Conservation (phyloP, 2,797 vertebrate species). For the Pagetopsis macropterus region DNA sequence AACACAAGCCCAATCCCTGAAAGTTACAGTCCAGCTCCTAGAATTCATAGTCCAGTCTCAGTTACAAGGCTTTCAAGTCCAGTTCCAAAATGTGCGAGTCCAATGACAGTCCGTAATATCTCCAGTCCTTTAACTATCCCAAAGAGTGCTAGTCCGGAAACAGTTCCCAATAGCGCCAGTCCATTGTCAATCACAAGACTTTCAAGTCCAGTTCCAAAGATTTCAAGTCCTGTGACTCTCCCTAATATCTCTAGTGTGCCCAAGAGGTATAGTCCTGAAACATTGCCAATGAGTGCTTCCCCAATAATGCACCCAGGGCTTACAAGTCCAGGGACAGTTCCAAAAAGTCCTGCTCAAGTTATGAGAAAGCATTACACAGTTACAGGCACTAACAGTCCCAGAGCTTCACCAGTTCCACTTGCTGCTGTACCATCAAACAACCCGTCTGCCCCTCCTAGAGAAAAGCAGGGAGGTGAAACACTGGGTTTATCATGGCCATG, state of each 20-base stretch:
- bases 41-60: conserved; percentile 38
- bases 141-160: conserved; percentile 44
- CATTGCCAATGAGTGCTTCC: conserved; percentile 24
- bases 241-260: conserved; percentile 16
- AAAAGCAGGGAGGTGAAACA: conserved; percentile 39
- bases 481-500: conserved; percentile 71
- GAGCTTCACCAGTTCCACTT: conserved; percentile 53
- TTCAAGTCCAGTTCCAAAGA: conserved; percentile 62
- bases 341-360: conserved; percentile 56
- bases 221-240: conserved; percentile 53
- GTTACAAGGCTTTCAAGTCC: conserved; percentile 55
- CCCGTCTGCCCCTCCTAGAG: conserved; percentile 20
- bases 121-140: conserved; percentile 23
- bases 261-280: conserved; percentile 55
- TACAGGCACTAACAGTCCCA: conserved; percentile 54
- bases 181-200: conserved; percentile 58
- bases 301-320: conserved; percentile 30
- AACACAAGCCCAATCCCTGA: conserved; percentile 47
- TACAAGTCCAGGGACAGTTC: conserved; percentile 56
- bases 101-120: conserved; percentile 32
- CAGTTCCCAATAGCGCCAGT: conserved; percentile 50
- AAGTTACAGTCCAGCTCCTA: conserved; percentile 33
- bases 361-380: conserved; percentile 60
- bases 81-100: conserved; percentile 48
- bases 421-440: conserved; percentile 23